Evolutionary conservation across 2,888 invertebrate genomes (phyloP), one percentile per base, ranked within the genome.

Genomic region (Escarpia spicata): DNA sequence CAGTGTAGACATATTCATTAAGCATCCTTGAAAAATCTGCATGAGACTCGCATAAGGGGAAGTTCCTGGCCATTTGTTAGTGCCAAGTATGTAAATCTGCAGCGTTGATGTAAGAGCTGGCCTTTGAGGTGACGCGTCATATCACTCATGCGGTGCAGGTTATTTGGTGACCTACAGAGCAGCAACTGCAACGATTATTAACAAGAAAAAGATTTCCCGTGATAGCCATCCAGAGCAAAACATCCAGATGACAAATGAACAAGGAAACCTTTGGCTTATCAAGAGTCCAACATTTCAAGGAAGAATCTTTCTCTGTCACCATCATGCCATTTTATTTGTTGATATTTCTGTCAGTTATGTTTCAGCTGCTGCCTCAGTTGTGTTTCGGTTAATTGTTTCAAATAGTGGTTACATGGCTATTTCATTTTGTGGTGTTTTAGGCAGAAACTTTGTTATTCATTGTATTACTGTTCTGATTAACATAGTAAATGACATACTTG

Each of bases 121-220:
- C 91, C 43, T 90, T 89, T 44, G 6, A 15, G 75, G 19, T 92
- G 45, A 90, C 45, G 4, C 90, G 15, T 12, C 2, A 15, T 12
- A 15, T 15, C 52, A 52, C 52, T 52, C 52, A 31, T 12, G 15
- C 43, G 45, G 75, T 89, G 75, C 43, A 60, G 10, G 10, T 92
- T 89, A 43, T 45, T 92, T 44, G 37, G 12, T 92, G 37, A 91
- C 91, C 91, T 45, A n/a, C 3, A 91, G 19, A 26, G 91, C 43
- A 26, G 43, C 43, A 45, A 45, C 43, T 43, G 26, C 19, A 91
- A 6, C 19, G 26, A n/a, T 91, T 19, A 31, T 91, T 4, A 52
- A 52, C 52, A 52, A 9, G 52, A 52, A 52, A 52, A 52, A 12
- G 52, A 52, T 52, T 52, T 52, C 9, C 9, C 52, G 52, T 52